Evolutionary conservation across 2,113 vertebrate species (phyloP).

Genomic region (Machaerirhynchus nigripectus): DNA sequence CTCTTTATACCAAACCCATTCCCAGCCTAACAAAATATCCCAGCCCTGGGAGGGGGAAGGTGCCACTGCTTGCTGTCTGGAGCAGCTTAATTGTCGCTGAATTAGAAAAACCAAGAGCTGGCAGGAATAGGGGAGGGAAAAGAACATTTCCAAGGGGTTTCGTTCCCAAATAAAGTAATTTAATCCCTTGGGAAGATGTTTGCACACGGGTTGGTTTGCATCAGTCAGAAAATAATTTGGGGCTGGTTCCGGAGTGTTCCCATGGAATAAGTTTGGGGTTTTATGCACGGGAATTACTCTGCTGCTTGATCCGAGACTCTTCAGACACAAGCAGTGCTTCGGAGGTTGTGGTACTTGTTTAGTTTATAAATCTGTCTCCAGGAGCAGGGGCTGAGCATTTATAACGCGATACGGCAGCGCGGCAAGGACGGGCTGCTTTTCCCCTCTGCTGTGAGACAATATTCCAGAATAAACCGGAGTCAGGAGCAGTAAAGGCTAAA

Average conservation of each 20-base stretch:
- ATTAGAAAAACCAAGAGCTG: neutral
- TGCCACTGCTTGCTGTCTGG: neutral
- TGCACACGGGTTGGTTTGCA: neutral
- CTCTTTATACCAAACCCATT: neutral
- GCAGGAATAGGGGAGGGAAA: neutral
- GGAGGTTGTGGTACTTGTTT: slow-evolving; percentile 7
- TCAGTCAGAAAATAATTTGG: neutral
- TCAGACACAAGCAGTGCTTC: neutral
- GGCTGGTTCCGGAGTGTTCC: neutral
- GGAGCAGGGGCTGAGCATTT: neutral
- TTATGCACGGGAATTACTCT: neutral
- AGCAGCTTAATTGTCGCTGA: neutral
- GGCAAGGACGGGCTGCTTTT: neutral
- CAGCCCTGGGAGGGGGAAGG: neutral
- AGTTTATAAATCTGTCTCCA: slow-evolving; percentile 26
- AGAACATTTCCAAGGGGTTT: neutral
- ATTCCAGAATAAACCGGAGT: neutral
- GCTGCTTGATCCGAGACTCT: neutral
- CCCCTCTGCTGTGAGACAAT: neutral
- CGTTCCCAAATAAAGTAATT: neutral
- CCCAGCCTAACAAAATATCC: neutral
- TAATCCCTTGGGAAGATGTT: neutral
- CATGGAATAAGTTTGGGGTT: neutral
- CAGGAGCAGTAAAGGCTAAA: neutral
- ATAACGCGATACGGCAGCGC: neutral